phyloP scores from a whole-genome alignment of 2,113 vertebrate species.

The Boleophthalmus pectinirostris region DNA sequence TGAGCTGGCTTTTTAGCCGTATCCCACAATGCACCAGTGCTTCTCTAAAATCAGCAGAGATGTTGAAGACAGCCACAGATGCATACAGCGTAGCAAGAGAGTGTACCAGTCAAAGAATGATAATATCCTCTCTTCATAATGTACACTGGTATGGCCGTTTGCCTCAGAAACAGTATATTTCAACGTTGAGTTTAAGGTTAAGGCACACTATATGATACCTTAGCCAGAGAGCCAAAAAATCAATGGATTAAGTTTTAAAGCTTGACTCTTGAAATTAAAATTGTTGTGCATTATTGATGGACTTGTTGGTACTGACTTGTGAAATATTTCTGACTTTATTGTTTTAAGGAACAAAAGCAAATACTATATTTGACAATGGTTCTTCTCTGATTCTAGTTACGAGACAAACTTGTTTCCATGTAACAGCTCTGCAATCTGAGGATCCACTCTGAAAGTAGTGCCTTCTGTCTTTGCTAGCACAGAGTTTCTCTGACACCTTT shows the following conservation, averaged over 20 bases:
- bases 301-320: not conserved
- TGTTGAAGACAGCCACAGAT: conserved; percentile 5
- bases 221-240: too few species aligned
- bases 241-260: too few species aligned
- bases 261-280: too few species aligned
- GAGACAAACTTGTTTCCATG: conserved; percentile 17
- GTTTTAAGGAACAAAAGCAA: not conserved
- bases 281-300: not conserved
- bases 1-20: not conserved
- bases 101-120: conserved; percentile 1
- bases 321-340: not conserved
- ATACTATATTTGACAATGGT: not conserved
- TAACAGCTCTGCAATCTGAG: not conserved
- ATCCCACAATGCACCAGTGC: conserved; percentile 6
- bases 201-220: too few species aligned
- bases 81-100: conserved; percentile 8
- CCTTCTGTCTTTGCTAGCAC: not conserved
- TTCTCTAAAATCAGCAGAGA: conserved; percentile 7
- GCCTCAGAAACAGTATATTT: too few species aligned
- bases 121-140: not conserved
- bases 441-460: not conserved
- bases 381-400: not conserved
- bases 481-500: conserved; percentile 5
- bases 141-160: too few species aligned
- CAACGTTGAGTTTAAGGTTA: too few species aligned